Evolutionary conservation across 2,888 invertebrate genomes (phyloP).

Genomic region (Oscheius sp.): DNA sequence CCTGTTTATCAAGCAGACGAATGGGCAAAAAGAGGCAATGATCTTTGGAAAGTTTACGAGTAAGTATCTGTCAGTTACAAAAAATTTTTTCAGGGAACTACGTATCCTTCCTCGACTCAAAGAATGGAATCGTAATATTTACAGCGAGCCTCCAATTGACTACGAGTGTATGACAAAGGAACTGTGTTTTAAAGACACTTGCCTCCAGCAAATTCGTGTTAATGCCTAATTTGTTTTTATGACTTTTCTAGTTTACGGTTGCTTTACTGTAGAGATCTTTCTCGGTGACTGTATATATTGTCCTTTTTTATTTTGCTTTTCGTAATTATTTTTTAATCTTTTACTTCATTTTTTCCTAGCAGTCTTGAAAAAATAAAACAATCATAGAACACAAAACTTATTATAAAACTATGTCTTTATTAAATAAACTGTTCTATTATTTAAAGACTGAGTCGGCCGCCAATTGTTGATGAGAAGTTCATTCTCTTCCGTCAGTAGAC

Average conservation of each 20-base stretch:
- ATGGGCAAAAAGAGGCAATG: slow-evolving; percentile 56
- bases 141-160: neutral
- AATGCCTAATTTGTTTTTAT: slow-evolving; percentile 11
- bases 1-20: slow-evolving; percentile 60
- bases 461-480: slow-evolving; percentile 19
- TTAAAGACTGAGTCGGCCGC: slow-evolving; percentile 12
- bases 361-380: too few species aligned
- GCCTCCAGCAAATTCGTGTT: neutral
- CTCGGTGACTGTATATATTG: too few species aligned
- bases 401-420: slow-evolving; percentile 6
- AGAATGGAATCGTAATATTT: neutral
- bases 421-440: slow-evolving; percentile 16
- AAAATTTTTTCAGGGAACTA: neutral
- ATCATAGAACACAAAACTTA: too few species aligned
- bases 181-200: neutral
- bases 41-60: slow-evolving; percentile 26
- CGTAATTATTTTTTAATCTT: too few species aligned
- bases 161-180: neutral
- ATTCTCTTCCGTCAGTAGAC: neutral
- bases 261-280: too few species aligned
- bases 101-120: neutral
- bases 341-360: too few species aligned
- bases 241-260: too few species aligned
- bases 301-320: too few species aligned
- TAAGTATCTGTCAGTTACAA: slow-evolving; percentile 14